phyloP scores from a whole-genome alignment of 1,140 invertebrate genomes.

The Hormaphis cornu region DNA sequence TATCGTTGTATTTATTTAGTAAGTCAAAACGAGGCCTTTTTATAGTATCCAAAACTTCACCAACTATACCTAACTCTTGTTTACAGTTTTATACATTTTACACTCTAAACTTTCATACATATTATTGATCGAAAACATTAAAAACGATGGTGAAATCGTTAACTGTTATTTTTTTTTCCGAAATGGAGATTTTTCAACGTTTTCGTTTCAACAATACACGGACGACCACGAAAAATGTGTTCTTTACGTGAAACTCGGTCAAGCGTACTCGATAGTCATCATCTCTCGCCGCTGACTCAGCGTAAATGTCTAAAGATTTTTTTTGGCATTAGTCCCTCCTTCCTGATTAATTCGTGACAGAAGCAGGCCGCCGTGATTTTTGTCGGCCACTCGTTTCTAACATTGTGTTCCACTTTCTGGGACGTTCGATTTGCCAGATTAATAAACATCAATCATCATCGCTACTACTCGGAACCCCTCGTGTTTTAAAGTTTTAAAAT shows the following conservation, averaged over 20 bases:
- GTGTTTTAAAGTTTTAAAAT: not conserved
- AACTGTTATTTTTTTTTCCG: too few species aligned
- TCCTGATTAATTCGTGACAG: conserved; percentile 22
- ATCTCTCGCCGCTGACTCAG: conserved; percentile 6
- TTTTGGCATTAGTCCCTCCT: conserved; percentile 10
- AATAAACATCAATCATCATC: conserved; percentile 4
- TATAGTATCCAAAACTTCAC: too few species aligned
- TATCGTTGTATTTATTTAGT: too few species aligned
- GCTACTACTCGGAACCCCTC: not conserved
- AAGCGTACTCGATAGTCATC: not conserved
- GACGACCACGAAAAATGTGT: not conserved
- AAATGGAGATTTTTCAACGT: too few species aligned
- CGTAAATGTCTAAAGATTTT: conserved; percentile 1
- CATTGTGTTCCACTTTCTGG: not conserved
- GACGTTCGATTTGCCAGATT: conserved; percentile 20
- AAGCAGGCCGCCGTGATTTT: not conserved
- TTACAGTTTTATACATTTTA: too few species aligned
- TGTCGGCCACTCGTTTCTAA: not conserved
- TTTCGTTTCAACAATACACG: not conserved
- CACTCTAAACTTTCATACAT: too few species aligned
- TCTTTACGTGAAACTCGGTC: not conserved
- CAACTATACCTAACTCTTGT: too few species aligned
- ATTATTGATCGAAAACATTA: too few species aligned
- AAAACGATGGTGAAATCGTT: too few species aligned
- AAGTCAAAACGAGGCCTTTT: too few species aligned